A percentile compares a stretch with the other conserved stretches of the same genome.
Evolutionary conservation across 1,140 invertebrate genomes (phyloP).

Genomic region (Zaprionus vittiger): DNA sequence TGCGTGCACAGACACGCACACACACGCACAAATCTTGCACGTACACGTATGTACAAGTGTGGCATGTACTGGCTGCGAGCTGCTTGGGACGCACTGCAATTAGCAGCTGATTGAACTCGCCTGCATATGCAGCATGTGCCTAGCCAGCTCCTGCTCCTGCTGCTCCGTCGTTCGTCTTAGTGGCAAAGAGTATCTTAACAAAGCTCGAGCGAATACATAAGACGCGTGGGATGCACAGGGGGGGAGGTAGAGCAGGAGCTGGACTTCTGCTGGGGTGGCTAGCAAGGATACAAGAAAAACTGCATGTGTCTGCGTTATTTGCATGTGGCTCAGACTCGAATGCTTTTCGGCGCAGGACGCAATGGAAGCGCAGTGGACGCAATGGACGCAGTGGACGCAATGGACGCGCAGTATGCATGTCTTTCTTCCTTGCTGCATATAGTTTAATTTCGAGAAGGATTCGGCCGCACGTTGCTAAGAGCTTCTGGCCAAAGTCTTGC

Average conservation of each 20-base stretch:
- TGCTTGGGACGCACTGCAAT: conserved; percentile 70
- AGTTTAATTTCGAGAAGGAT: conserved; percentile 82
- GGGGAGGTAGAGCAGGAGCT: background rate
- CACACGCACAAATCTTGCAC: background rate
- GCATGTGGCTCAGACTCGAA: conserved; percentile 77
- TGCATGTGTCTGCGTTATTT: conserved; percentile 81
- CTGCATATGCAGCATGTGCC: conserved; percentile 45
- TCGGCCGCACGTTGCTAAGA: conserved; percentile 76
- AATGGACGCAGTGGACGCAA: conserved; percentile 47
- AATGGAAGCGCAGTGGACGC: conserved; percentile 32
- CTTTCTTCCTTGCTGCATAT: conserved; percentile 75
- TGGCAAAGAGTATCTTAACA: conserved; percentile 80
- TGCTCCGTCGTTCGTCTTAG: conserved; percentile 70
- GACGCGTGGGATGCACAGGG: conserved; percentile 33
- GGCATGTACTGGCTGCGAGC: conserved; percentile 14
- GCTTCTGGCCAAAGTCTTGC: conserved; percentile 61
- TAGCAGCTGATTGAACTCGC: conserved; percentile 77
- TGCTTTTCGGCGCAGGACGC: conserved; percentile 60
- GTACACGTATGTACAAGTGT: conserved; percentile 10
- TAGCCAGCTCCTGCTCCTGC: conserved; percentile 39
- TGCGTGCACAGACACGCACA: conserved; percentile 19
- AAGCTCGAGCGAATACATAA: conserved; percentile 76
- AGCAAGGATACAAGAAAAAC: conserved; percentile 76
- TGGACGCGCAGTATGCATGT: conserved; percentile 52
- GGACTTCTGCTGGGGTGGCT: conserved; percentile 7